phyloP scores from a whole-genome alignment of 2,797 vertebrate genomes.

The Spinus olivaceus region DNA sequence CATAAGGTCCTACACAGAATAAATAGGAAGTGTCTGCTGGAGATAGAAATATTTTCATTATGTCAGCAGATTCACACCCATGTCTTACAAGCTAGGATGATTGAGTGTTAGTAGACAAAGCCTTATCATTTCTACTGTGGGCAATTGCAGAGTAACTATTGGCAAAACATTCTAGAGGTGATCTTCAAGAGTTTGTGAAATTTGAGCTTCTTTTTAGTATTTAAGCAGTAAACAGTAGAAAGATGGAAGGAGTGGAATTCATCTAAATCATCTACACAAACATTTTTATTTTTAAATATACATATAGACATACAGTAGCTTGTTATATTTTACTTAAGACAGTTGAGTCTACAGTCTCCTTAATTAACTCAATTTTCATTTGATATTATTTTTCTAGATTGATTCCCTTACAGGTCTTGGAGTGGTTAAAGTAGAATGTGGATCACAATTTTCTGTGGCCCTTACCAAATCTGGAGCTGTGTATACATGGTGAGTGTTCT shows the following conservation, averaged over 20 bases:
- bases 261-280: not conserved
- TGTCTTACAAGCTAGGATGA: not conserved
- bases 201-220: not conserved
- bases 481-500: conserved; percentile 88
- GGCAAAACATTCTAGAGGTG: not conserved
- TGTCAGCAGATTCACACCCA: not conserved
- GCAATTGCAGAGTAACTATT: not conserved
- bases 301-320: accelerated
- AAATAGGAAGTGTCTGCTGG: not conserved
- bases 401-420: conserved; percentile 96
- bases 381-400: conserved; percentile 77
- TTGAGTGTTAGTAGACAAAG: not conserved
- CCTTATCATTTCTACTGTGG: accelerated
- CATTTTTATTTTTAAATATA: not conserved
- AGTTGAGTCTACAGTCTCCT: not conserved
- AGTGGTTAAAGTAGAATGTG: conserved; percentile 96
- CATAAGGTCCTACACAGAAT: not conserved
- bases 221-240: not conserved
- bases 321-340: not conserved
- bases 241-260: not conserved
- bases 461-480: conserved; percentile 96
- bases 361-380: not conserved
- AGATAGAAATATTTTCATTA: not conserved
- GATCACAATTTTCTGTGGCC: conserved; percentile 97
- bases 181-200: not conserved